phyloP scores from a whole-genome alignment of 2,888 invertebrate species.

The Endomychus coccineus region DNA sequence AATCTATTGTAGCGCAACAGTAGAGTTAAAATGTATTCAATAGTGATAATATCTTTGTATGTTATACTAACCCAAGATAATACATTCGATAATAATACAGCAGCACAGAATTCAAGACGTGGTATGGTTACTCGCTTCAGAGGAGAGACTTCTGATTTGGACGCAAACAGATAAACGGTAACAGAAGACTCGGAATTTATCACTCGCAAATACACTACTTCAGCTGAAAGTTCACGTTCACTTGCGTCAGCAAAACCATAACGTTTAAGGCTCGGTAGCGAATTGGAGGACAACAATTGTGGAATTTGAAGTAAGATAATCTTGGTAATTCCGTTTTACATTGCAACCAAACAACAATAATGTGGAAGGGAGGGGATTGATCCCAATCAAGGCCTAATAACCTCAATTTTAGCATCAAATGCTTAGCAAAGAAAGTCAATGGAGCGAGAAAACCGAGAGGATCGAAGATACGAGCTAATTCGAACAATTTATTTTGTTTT shows the following conservation, averaged over 20 bases:
- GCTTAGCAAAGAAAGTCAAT: neutral
- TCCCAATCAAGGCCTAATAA: conserved; percentile 4
- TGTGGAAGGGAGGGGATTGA: conserved; percentile 2
- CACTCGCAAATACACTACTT: conserved; percentile 1
- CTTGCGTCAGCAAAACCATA: conserved; percentile 7
- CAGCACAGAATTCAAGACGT: too few species aligned
- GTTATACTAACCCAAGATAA: too few species aligned
- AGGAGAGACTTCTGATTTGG: conserved; percentile 3
- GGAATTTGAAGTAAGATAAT: conserved; percentile 4
- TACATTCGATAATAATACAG: too few species aligned
- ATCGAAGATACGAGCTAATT: neutral
- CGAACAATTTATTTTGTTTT: too few species aligned
- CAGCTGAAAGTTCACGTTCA: conserved; percentile 5
- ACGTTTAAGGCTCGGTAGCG: neutral
- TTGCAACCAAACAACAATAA: conserved; percentile 2
- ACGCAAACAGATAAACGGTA: neutral
- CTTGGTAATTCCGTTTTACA: conserved; percentile 6
- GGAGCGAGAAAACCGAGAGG: neutral
- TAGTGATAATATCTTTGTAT: too few species aligned
- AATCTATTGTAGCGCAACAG: too few species aligned
- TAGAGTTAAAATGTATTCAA: too few species aligned
- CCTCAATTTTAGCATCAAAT: neutral
- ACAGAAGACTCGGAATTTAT: neutral
- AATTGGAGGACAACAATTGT: neutral
- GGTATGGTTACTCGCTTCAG: too few species aligned